These are phyloP conservation scores for cat (Felis catus) DNA, from an alignment of 2,113 vertebrate genomes.

Conservation along the genomic window DNA sequence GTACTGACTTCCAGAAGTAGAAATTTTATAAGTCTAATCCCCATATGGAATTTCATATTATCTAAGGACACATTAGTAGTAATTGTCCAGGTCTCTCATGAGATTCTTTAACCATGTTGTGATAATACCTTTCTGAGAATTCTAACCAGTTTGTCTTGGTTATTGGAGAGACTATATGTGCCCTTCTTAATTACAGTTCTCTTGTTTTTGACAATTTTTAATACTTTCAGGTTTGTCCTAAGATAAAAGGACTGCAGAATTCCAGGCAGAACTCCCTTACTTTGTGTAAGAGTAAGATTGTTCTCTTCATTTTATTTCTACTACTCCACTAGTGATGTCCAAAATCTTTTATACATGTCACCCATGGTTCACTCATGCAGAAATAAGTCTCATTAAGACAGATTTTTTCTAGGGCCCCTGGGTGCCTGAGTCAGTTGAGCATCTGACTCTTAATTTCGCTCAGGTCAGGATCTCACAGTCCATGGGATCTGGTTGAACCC, in stretches of 20 bases:
- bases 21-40: neutral
- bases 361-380: neutral
- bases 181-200: neutral
- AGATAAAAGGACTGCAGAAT: neutral
- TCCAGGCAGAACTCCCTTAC: neutral
- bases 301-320: neutral
- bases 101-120: neutral
- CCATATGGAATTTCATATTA: neutral
- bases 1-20: neutral
- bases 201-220: neutral
- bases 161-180: neutral
- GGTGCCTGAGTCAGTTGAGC: too few relatives aligned
- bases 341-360: neutral
- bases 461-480: too few relatives aligned
- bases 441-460: too few relatives aligned
- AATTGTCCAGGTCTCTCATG: neutral
- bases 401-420: too few relatives aligned
- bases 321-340: neutral
- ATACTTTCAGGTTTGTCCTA: neutral
- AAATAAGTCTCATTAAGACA: neutral
- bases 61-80: neutral
- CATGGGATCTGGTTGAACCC: too few relatives aligned
- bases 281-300: neutral
- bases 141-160: neutral
- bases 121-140: neutral